phyloP scores from a whole-genome alignment of 2,113 vertebrate species.

The cattle (Bos taurus) region ARS-UCD2.0 NC_037336.1:102594501-102595000 shows the following conservation, averaged over 20 bases:
- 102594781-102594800: neutral
- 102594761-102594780: neutral
- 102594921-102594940: neutral
- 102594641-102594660: fast-evolving
- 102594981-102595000: neutral
- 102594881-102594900: neutral
- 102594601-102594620: neutral
- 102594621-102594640: neutral
- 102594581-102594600: neutral
- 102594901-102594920: neutral
- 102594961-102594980: neutral
- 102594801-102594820: neutral
- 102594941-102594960: neutral
- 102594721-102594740: fast-evolving
- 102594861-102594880: neutral
- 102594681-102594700: fast-evolving
- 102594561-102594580: neutral
- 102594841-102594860: neutral
- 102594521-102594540: neutral
- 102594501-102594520: neutral
- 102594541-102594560: neutral
- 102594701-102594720: fast-evolving
- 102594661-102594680: fast-evolving
- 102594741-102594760: fast-evolving
- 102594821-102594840: neutral